These are phyloP conservation scores for Micromys minutus DNA, from an alignment of 2,113 vertebrate species.

Conservation along the genomic window DNA sequence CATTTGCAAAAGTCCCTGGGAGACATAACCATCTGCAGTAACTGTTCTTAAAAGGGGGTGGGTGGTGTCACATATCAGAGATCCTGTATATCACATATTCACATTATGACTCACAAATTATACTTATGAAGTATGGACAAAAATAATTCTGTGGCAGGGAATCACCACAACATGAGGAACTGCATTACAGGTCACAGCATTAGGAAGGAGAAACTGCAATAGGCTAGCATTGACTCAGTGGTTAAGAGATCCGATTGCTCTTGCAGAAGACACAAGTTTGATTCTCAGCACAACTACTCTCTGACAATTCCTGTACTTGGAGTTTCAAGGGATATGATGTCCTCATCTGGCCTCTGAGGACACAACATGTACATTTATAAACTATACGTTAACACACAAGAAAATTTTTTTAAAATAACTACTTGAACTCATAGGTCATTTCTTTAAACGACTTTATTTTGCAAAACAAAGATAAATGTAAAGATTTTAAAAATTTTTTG, in stretches of 20 bases:
- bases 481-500: too few species aligned
- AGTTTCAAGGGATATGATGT: fast-evolving
- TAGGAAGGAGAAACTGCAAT: neutral
- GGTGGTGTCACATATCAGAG: neutral
- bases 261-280: neutral
- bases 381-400: neutral
- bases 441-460: too few species aligned
- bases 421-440: neutral
- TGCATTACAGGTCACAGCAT: neutral
- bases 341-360: neutral
- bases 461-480: too few species aligned
- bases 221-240: neutral
- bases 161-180: neutral
- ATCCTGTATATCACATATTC: neutral
- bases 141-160: neutral
- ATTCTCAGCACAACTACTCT: too few species aligned
- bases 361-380: neutral
- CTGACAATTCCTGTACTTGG: neutral
- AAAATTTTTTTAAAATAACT: neutral
- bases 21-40: neutral
- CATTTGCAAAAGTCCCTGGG: neutral
- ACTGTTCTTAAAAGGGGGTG: neutral
- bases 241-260: neutral
- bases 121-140: neutral
- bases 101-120: neutral